Evolutionary conservation across 2,113 vertebrate genomes (phyloP).

Genomic region (Macrotis lagotis): DNA sequence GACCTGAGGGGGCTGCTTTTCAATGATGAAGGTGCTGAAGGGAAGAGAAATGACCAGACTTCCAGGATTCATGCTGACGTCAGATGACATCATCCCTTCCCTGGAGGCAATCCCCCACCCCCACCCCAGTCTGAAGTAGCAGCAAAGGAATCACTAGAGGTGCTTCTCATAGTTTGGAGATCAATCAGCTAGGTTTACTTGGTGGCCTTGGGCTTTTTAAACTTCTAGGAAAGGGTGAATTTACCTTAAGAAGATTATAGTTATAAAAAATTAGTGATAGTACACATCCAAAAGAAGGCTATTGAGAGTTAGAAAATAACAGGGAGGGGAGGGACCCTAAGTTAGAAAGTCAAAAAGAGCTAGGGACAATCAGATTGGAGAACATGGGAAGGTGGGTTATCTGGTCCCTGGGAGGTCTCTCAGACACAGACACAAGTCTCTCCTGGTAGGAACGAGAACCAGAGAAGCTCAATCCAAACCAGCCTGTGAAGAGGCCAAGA

Average conservation of each 20-base stretch:
- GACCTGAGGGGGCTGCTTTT: slow-evolving; percentile 98
- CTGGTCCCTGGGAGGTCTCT: background rate
- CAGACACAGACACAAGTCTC: background rate
- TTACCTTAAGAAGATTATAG: background rate
- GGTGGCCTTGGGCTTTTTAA: background rate
- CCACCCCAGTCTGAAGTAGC: background rate
- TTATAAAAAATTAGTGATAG: background rate
- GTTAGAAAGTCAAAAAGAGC: background rate
- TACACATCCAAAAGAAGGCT: background rate
- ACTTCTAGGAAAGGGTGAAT: background rate
- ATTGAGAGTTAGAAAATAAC: background rate
- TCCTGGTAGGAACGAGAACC: background rate
- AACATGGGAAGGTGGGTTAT: background rate
- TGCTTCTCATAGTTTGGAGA: background rate
- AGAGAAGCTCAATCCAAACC: background rate
- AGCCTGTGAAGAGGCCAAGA: background rate
- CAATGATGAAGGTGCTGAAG: slow-evolving; percentile 97
- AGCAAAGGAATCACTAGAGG: background rate
- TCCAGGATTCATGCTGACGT: background rate
- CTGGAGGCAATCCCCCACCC: background rate
- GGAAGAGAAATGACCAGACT: background rate
- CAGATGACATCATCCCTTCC: background rate
- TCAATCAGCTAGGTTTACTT: too few relatives aligned
- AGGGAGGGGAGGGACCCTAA: background rate
- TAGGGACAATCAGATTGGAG: fast-evolving